Percentiles rank a stretch among this genome's conserved stretches.
These are phyloP conservation scores for Leucoma salicis DNA, from an alignment of 2,888 invertebrate species.

Conservation along the genomic window DNA sequence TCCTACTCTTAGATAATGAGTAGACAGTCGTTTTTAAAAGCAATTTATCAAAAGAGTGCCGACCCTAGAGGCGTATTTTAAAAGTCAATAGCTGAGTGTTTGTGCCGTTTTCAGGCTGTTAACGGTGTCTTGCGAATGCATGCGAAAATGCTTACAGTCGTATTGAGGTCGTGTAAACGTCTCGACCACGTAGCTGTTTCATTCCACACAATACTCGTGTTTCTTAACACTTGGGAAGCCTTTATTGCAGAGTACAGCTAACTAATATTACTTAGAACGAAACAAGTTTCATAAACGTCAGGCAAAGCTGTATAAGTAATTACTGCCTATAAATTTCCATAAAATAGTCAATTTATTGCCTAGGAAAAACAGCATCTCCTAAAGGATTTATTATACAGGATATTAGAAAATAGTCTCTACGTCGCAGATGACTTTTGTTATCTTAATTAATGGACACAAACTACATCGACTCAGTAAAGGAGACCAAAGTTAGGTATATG, in stretches of 20 bases:
- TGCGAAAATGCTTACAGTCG: slow-evolving; percentile 31
- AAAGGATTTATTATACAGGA: too few species aligned
- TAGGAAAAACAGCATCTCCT: too few species aligned
- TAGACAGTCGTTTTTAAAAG: too few species aligned
- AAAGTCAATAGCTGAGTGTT: slow-evolving; percentile 39
- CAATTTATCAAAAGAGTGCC: slow-evolving; percentile 6
- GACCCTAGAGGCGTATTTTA: slow-evolving; percentile 30
- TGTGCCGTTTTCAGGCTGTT: slow-evolving; percentile 37
- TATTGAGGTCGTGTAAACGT: slow-evolving; percentile 36
- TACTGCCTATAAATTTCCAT: not conserved
- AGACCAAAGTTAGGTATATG: too few species aligned
- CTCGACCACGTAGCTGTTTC: slow-evolving; percentile 16
- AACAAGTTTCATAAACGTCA: not conserved
- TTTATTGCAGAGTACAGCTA: not conserved
- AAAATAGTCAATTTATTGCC: not conserved
- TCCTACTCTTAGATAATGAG: too few species aligned
- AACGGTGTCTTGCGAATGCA: slow-evolving; percentile 42
- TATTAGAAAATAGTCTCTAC: too few species aligned
- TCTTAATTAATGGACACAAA: too few species aligned
- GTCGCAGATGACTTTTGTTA: too few species aligned
- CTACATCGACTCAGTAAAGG: too few species aligned
- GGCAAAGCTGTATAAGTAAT: not conserved
- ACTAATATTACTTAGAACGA: not conserved
- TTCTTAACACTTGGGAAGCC: slow-evolving; percentile 2
- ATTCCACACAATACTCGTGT: slow-evolving; percentile 14